Evolutionary conservation across 2,888 invertebrate genomes (phyloP).

Genomic region (Aspidiotus rigidus): DNA sequence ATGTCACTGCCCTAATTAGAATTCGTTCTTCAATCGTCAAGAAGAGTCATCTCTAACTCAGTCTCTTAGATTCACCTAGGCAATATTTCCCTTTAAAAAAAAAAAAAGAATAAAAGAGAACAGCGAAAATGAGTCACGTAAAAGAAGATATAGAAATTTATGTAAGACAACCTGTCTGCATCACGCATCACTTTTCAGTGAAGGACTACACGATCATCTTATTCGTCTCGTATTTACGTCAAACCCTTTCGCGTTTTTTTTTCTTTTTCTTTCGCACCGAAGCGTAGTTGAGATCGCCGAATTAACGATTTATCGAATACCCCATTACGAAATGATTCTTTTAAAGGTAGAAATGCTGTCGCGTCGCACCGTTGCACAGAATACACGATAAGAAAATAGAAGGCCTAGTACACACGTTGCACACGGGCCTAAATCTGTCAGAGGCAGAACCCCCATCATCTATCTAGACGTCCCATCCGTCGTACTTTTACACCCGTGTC

Average conservation of each 20-base stretch:
- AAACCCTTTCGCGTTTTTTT: not conserved
- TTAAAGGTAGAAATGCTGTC: constrained; percentile 19
- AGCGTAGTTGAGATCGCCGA: not conserved
- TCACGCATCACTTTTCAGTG: not conserved
- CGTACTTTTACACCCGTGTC: constrained; percentile 21
- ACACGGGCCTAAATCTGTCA: constrained; percentile 30
- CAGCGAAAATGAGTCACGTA: no score
- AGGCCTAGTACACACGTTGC: constrained; percentile 12
- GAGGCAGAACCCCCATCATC: constrained; percentile 33
- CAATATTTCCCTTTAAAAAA: no score
- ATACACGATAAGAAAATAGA: constrained; percentile 29
- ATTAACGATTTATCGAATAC: constrained; percentile 19
- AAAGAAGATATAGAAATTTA: not conserved
- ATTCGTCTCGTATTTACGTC: not conserved
- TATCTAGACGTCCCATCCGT: constrained; percentile 23
- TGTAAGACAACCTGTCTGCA: not conserved
- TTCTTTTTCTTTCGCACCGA: not conserved
- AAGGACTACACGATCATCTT: not conserved
- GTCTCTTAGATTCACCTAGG: no score
- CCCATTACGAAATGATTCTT: constrained; percentile 27
- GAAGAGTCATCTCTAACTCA: no score
- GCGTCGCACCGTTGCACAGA: constrained; percentile 17
- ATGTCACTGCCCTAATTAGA: no score
- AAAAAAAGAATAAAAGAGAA: no score
- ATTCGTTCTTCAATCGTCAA: no score